phyloP scores from a whole-genome alignment of 2,888 invertebrate genomes.

The Orthonevra nobilis region DNA sequence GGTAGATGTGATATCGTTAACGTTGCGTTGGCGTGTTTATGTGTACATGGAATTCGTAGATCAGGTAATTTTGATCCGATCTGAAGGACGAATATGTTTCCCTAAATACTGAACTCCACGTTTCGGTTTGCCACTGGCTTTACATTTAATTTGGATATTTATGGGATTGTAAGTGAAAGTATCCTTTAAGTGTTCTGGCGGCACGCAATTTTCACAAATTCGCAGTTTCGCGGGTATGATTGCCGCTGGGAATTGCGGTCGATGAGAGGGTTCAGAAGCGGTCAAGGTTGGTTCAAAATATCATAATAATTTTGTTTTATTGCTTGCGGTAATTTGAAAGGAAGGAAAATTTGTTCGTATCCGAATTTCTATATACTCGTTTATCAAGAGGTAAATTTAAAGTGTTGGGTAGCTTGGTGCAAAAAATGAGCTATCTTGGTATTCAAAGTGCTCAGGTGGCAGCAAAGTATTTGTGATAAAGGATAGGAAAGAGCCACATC shows the following conservation, averaged over 20 bases:
- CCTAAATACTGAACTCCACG: not conserved
- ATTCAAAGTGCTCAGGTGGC: no score
- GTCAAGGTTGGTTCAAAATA: conserved; percentile 11
- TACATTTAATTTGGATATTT: not conserved
- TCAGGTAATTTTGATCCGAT: not conserved
- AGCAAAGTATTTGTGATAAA: no score
- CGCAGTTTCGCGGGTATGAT: not conserved
- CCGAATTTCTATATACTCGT: no score
- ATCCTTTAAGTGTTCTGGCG: conserved; percentile 2
- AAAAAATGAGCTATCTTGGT: no score
- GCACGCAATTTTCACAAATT: conserved; percentile 31
- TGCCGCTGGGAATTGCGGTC: not conserved
- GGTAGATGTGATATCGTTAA: not conserved
- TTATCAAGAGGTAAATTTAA: no score
- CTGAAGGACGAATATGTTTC: conserved; percentile 6
- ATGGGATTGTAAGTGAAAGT: conserved; percentile 9
- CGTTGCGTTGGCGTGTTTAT: not conserved
- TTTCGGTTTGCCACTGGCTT: not conserved
- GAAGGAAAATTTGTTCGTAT: conserved; percentile 14
- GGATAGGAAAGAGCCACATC: no score
- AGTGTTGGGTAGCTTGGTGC: no score
- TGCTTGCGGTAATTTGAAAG: conserved; percentile 10
- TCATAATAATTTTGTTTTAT: conserved; percentile 23
- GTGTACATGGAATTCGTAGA: not conserved
- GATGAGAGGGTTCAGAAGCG: not conserved